Evolutionary conservation across 2,797 vertebrate genomes (phyloP).

Genomic region (Pipistrellus nathusii): DNA sequence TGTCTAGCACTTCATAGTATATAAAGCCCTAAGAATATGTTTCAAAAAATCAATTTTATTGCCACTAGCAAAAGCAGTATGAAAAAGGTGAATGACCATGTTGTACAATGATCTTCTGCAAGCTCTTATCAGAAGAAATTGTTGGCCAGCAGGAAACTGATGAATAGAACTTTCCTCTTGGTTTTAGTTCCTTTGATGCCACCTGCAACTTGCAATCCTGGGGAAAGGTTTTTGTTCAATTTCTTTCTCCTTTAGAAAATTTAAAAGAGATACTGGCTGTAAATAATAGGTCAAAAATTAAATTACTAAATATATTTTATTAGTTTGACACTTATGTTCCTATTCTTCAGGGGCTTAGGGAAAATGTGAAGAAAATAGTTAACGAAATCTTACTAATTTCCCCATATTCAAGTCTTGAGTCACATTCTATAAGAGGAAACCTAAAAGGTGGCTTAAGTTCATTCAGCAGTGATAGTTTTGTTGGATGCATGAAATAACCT

Average conservation of each 20-base stretch:
- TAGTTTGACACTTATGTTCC: slow-evolving; percentile 46
- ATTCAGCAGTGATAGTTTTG: background rate
- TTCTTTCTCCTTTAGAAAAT: slow-evolving; percentile 65
- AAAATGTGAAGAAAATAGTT: slow-evolving; percentile 17
- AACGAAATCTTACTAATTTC: slow-evolving; percentile 24
- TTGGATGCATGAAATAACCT: background rate
- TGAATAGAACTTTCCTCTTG: slow-evolving; percentile 60
- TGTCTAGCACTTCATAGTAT: background rate
- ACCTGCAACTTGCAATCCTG: slow-evolving; percentile 67
- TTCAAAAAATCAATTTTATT: slow-evolving; percentile 65
- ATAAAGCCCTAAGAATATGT: slow-evolving; percentile 39
- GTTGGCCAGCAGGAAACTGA: slow-evolving; percentile 54
- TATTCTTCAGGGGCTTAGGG: background rate
- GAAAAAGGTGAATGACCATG: background rate
- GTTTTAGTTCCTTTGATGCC: slow-evolving; percentile 67
- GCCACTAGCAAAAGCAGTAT: slow-evolving; percentile 36
- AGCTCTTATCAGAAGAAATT: slow-evolving; percentile 38
- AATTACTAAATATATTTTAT: slow-evolving; percentile 71
- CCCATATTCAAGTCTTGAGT: background rate
- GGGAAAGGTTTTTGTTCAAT: slow-evolving; percentile 71
- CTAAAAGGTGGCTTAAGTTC: background rate
- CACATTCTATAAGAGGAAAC: slow-evolving; percentile 27
- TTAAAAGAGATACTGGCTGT: slow-evolving; percentile 57
- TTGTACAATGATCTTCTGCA: slow-evolving; percentile 44
- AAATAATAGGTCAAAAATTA: slow-evolving; percentile 65